Evolutionary conservation across 2,888 invertebrate species (phyloP).

Genomic region (Campoplex nolae): DNA sequence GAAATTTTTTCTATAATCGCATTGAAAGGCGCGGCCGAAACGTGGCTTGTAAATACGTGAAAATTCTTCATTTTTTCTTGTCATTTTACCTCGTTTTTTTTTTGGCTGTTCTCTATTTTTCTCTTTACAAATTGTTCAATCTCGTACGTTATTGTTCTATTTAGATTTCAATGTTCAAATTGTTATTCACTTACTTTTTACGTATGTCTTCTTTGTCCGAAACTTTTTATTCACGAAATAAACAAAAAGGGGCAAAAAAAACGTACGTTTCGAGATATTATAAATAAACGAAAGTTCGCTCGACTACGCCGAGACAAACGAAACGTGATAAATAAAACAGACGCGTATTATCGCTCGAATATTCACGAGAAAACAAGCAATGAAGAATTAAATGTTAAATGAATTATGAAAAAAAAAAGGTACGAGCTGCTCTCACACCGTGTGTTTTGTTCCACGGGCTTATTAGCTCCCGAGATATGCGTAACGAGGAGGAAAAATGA

Average conservation of each 20-base stretch:
- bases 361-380: constrained; percentile 7
- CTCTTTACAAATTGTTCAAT: constrained; percentile 1
- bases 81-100: constrained; percentile 25
- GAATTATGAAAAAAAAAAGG: not conserved
- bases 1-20: constrained; percentile 82
- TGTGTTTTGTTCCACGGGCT: constrained; percentile 80
- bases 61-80: constrained; percentile 51
- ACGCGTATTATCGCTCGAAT: constrained; percentile 15
- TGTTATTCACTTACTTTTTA: not conserved
- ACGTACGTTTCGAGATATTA: constrained; percentile 52
- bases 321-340: constrained; percentile 10
- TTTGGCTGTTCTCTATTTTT: constrained; percentile 39
- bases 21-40: constrained; percentile 68
- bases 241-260: constrained; percentile 14
- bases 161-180: not conserved
- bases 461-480: constrained; percentile 74
- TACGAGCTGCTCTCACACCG: constrained; percentile 63
- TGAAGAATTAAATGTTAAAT: not conserved
- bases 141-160: not conserved
- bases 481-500: constrained; percentile 36
- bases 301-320: not conserved
- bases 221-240: not conserved
- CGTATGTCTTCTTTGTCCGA: not conserved
- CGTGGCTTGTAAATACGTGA: constrained; percentile 76
- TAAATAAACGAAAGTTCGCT: constrained; percentile 51